Conservation (phyloP, 1,140 invertebrate species). For the Drosophila paulistorum region DNA sequence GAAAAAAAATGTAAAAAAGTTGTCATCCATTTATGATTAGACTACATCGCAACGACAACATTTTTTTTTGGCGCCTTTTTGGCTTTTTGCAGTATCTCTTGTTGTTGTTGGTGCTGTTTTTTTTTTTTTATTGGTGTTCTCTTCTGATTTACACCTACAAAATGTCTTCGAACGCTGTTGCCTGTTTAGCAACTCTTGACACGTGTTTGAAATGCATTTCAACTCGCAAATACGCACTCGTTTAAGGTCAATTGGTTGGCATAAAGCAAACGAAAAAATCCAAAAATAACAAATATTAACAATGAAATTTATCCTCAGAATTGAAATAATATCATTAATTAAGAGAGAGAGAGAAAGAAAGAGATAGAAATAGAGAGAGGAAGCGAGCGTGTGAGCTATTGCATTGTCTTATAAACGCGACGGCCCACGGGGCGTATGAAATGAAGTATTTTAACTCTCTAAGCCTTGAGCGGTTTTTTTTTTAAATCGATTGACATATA, state of each 20-base stretch:
- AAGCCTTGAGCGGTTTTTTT: no score
- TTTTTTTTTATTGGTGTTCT: conserved; percentile 21
- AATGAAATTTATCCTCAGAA: conserved; percentile 19
- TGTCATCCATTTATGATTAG: conserved; percentile 58
- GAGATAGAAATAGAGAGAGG: no score
- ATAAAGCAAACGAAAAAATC: neutral
- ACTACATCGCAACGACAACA: conserved; percentile 49
- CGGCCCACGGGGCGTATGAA: no score
- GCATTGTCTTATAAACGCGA: no score
- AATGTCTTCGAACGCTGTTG: conserved; percentile 34
- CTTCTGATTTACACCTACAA: conserved; percentile 68
- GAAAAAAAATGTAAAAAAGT: neutral
- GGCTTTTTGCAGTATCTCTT: conserved; percentile 2
- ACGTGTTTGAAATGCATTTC: conserved; percentile 56
- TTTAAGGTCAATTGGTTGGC: conserved; percentile 37
- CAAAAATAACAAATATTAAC: no score
- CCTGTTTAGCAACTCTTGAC: conserved; percentile 66
- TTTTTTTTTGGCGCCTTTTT: conserved; percentile 60
- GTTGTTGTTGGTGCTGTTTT: neutral
- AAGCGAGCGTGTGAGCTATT: no score
- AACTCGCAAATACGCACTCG: neutral
- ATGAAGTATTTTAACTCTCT: no score
- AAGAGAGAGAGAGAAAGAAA: no score
- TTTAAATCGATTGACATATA: no score
- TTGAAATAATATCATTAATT: no score